Conservation (phyloP, 2,113 vertebrate genomes). For the Cinclus mexicanus region DNA sequence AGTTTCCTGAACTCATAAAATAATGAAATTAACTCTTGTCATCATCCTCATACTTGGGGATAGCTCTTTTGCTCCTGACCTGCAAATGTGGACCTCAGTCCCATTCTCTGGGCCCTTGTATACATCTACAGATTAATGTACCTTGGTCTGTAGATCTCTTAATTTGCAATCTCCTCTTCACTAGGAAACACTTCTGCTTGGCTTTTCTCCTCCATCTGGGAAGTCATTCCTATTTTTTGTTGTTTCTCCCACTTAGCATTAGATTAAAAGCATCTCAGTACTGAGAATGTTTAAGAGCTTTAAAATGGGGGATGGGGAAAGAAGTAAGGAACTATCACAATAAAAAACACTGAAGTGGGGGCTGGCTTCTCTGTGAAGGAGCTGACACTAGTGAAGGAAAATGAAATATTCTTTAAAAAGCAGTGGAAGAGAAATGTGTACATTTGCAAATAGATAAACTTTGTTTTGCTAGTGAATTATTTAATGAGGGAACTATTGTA, state of each 20-base stretch:
- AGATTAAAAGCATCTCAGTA: background rate
- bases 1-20: background rate
- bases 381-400: background rate
- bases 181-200: background rate
- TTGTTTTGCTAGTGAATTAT: background rate
- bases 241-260: background rate
- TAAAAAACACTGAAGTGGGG: background rate
- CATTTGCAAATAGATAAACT: background rate
- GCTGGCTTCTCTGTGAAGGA: background rate
- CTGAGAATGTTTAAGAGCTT: background rate
- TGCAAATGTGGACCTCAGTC: background rate
- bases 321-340: background rate
- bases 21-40: background rate
- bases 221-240: background rate
- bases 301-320: rapidly evolving
- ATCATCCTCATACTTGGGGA: background rate
- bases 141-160: background rate
- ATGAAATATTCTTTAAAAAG: background rate
- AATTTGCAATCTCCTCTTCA: background rate
- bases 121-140: background rate
- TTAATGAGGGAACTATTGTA: background rate
- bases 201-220: background rate
- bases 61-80: background rate
- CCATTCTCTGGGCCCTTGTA: background rate
- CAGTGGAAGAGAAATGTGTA: background rate